Conservation (phyloP, 2,797 vertebrate genomes). For the Acanthurus tractus region DNA sequence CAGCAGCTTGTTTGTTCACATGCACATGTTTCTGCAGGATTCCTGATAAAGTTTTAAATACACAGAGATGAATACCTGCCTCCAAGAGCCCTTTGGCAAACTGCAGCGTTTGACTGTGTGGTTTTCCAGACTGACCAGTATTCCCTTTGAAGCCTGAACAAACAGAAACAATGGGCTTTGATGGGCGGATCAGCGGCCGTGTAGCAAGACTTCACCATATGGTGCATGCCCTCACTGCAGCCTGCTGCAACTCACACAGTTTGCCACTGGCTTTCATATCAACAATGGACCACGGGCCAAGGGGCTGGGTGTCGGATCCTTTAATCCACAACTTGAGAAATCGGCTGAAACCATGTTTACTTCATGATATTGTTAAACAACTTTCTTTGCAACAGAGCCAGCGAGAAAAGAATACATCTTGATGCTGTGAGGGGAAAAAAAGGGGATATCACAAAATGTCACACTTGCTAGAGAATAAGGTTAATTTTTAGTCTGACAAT, state of each 20-base stretch:
- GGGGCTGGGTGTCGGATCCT: slow-evolving; percentile 49
- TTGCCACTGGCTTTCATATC: slow-evolving; percentile 66
- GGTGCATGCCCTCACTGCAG: slow-evolving; percentile 70
- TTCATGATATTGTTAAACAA: slow-evolving; percentile 39
- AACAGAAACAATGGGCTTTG: slow-evolving; percentile 81
- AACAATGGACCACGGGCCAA: slow-evolving; percentile 48
- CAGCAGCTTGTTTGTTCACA: slow-evolving; percentile 55
- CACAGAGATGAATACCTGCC: slow-evolving; percentile 66
- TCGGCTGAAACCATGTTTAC: slow-evolving; percentile 43
- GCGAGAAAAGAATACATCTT: slow-evolving; percentile 2
- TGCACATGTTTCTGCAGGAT: slow-evolving; percentile 55
- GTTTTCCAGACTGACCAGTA: slow-evolving; percentile 69
- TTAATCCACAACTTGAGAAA: slow-evolving; percentile 63
- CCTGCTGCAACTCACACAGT: slow-evolving; percentile 56
- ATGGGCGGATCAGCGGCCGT: slow-evolving; percentile 74
- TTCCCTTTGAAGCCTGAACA: slow-evolving; percentile 84
- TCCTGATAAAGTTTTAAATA: slow-evolving; percentile 59
- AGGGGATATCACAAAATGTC: background rate
- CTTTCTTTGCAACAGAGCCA: slow-evolving; percentile 9
- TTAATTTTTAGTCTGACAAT: background rate
- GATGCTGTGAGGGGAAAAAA: background rate
- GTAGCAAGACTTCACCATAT: slow-evolving; percentile 79
- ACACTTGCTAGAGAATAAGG: background rate
- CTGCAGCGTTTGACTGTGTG: slow-evolving; percentile 50
- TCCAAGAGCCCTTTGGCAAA: slow-evolving; percentile 64